Evolutionary conservation across 2,888 invertebrate species (phyloP).

Genomic region (Branchellion lobata): DNA sequence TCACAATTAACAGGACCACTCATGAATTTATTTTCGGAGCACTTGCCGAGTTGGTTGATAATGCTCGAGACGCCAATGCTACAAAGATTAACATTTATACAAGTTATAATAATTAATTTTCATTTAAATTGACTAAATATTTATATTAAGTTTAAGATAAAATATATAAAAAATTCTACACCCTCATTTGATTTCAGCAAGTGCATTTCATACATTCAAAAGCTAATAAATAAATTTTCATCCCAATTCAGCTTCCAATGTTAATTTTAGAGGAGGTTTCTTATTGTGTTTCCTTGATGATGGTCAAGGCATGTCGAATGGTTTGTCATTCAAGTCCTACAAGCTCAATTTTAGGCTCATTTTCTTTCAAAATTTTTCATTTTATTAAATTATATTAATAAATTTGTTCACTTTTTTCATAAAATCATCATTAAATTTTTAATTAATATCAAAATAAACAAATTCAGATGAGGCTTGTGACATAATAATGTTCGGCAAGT

Average conservation of each 20-base stretch:
- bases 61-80: conserved; percentile 64
- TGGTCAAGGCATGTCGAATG: conserved; percentile 64
- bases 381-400: no score
- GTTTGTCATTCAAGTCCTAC: conserved; percentile 32
- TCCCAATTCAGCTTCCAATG: neutral
- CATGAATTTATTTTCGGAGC: conserved; percentile 64
- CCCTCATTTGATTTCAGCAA: neutral
- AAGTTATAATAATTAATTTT: conserved; percentile 55
- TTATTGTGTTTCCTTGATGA: conserved; percentile 63
- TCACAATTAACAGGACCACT: conserved; percentile 58
- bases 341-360: neutral
- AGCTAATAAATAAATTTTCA: neutral
- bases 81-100: conserved; percentile 62
- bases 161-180: neutral
- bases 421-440: neutral
- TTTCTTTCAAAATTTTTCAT: conserved; percentile 3
- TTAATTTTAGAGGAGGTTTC: conserved; percentile 58
- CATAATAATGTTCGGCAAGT: conserved; percentile 63
- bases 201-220: neutral
- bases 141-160: neutral
- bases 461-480: conserved; percentile 61
- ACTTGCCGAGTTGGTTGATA: conserved; percentile 64
- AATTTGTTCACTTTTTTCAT: neutral
- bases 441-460: neutral
- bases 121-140: neutral